Percentiles rank a stretch among this genome's conserved stretches.
Evolutionary conservation across 2,797 vertebrate genomes (phyloP).

Genomic region (Sarcoramphus papa): DNA sequence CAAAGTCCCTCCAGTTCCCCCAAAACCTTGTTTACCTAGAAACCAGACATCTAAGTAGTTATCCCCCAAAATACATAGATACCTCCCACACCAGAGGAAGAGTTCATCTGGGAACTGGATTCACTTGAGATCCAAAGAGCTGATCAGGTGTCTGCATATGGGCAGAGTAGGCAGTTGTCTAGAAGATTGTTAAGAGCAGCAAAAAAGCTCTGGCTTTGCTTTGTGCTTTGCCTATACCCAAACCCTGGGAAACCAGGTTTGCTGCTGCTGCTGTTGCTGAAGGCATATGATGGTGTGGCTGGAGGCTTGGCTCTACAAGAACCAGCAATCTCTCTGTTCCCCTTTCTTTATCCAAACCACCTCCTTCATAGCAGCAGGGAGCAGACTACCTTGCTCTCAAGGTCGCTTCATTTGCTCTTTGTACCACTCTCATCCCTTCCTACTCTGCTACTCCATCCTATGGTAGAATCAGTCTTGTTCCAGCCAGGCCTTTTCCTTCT

Average conservation of each 20-base stretch:
- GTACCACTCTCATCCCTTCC: neutral
- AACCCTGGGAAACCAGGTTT: neutral
- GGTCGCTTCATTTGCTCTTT: neutral
- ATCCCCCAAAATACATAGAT: neutral
- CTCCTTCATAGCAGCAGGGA: neutral
- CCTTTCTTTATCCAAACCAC: neutral
- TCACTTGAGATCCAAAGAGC: neutral
- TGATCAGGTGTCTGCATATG: neutral
- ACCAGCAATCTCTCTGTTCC: neutral
- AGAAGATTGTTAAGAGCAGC: neutral
- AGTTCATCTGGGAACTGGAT: neutral
- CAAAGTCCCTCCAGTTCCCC: neutral
- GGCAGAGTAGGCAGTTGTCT: neutral
- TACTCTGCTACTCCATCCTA: neutral
- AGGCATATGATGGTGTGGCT: neutral
- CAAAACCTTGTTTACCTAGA: neutral
- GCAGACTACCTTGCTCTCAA: neutral
- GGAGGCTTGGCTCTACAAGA: neutral
- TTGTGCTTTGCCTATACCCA: neutral
- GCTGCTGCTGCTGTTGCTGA: neutral
- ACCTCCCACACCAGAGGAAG: neutral
- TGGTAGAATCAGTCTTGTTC: neutral
- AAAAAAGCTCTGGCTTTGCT: neutral
- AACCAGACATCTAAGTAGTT: neutral
- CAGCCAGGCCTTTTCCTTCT: neutral